A percentile compares a stretch with the other conserved stretches of the same genome.
These are phyloP conservation scores for Drosophila pseudoananassae DNA, from an alignment of 1,140 invertebrate genomes.

Conservation along the genomic window DNA sequence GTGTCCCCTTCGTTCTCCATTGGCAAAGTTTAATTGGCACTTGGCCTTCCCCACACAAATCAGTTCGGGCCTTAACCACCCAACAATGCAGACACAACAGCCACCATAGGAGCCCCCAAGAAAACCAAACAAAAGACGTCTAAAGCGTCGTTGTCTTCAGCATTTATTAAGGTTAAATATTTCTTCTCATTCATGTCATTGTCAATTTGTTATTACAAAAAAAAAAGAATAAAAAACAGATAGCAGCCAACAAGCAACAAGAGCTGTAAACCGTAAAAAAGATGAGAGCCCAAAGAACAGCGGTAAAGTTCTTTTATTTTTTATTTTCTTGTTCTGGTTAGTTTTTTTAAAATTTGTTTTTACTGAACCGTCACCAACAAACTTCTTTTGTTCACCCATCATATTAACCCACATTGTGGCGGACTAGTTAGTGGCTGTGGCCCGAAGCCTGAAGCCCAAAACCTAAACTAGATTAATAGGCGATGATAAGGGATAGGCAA, in stretches of 20 bases:
- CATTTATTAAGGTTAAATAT: constrained; percentile 83
- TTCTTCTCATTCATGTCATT: constrained; percentile 80
- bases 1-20: constrained; percentile 13
- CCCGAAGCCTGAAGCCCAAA: constrained; percentile 31
- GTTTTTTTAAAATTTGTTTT: constrained; percentile 16
- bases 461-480: constrained; percentile 78
- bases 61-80: constrained; percentile 47
- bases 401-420: constrained; percentile 70
- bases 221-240: constrained; percentile 29
- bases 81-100: constrained; percentile 61
- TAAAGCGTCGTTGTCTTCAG: constrained; percentile 59
- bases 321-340: constrained; percentile 29
- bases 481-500: constrained; percentile 60
- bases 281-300: constrained; percentile 38
- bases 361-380: constrained; percentile 39
- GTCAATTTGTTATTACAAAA: constrained; percentile 82
- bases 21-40: constrained; percentile 74
- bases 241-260: background rate
- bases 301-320: constrained; percentile 47
- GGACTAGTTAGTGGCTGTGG: constrained; percentile 45
- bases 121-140: constrained; percentile 58
- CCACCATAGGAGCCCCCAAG: constrained; percentile 13
- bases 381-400: constrained; percentile 60
- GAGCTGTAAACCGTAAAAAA: constrained; percentile 48
- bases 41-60: constrained; percentile 74